Base-by-base conservation (phyloP, 2,888 invertebrate genomes). In the Mesopsocus fuscifrons region DNA sequence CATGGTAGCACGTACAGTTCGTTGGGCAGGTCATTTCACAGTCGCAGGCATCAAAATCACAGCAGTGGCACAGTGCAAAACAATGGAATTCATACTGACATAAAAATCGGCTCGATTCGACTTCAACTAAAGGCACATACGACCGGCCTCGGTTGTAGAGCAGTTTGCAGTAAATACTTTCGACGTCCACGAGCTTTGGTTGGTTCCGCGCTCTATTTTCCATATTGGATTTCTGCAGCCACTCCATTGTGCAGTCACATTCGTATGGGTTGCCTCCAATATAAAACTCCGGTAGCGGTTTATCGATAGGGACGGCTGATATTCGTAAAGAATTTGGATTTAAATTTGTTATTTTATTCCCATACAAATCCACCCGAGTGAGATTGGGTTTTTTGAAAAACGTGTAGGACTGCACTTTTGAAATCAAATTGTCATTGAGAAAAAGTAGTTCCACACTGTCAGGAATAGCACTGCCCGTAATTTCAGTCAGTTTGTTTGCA, bases 221-320 rank as follows among this genome's bases (percentile, higher is more conserved):
- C 43, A 59, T 59, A 59, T 82, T 82, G 52, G 81, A 77, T 60
- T 78, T 74, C 62, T 84, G 83, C 51, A 87, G 61, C 88, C 87
- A 89, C 57, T 84, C 83, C 84, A 88, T 84, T 47, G 81, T 80
- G 58, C 87, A 88, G 60, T 85, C 84, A 63, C 89, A 89, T 54
- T 79, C 73, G 56, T 83, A 77, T 44, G 85, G 84, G 63, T 89
- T 89, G 49, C 78, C 78, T 40, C 81, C 83, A 48, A 88, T 76
- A 57, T 78, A 78, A 59, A 87, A 84, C 60, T 84, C 80, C 4
- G 84, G 81, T 45, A 82, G 67, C 18, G 72, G 66, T 59, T 74
- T 75, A 46, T 76, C 76, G 48, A 71, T 66, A 23, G 79, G 77
- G 41, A 81, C 78, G 18, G 77, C 73, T 46, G 77, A 79, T 62